Percentiles rank a stretch among this genome's conserved stretches.
Evolutionary conservation across 2,888 invertebrate genomes (phyloP).

Genomic region (Drosophila diplacantha): DNA sequence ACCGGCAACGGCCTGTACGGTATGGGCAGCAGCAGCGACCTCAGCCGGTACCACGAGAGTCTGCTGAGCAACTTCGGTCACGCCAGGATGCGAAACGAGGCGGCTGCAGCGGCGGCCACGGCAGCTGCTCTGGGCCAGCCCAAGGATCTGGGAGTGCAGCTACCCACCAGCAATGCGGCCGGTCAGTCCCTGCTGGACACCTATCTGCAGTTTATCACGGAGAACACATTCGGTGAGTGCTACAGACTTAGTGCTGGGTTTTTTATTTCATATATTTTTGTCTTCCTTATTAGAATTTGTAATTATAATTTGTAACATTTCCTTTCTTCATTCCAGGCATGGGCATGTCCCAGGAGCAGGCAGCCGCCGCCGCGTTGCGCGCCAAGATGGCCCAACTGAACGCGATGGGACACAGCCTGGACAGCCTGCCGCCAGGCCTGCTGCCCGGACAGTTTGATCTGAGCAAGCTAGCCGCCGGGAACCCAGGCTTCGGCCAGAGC

Average conservation of each 20-base stretch:
- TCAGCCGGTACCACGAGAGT: conserved; percentile 76
- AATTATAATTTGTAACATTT: not conserved
- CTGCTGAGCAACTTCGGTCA: conserved; percentile 78
- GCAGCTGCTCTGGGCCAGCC: conserved; percentile 72
- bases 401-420: conserved; percentile 81
- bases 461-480: conserved; percentile 70
- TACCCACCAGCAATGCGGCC: conserved; percentile 82
- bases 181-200: conserved; percentile 90
- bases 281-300: no score
- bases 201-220: conserved; percentile 91
- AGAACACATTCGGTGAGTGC: conserved; percentile 84
- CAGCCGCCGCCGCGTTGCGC: conserved; percentile 86
- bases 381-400: conserved; percentile 88
- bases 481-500: conserved; percentile 50
- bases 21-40: conserved; percentile 65
- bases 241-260: no score
- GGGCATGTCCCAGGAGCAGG: conserved; percentile 83
- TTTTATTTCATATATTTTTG: no score
- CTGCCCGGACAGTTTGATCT: conserved; percentile 77
- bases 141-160: conserved; percentile 84
- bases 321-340: conserved; percentile 73
- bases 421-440: conserved; percentile 79
- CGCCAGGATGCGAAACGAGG: conserved; percentile 82
- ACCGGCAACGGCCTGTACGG: conserved; percentile 77
- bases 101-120: conserved; percentile 76